Base-by-base conservation (phyloP, 2,797 vertebrate genomes). In the Botia almorhae region DNA sequence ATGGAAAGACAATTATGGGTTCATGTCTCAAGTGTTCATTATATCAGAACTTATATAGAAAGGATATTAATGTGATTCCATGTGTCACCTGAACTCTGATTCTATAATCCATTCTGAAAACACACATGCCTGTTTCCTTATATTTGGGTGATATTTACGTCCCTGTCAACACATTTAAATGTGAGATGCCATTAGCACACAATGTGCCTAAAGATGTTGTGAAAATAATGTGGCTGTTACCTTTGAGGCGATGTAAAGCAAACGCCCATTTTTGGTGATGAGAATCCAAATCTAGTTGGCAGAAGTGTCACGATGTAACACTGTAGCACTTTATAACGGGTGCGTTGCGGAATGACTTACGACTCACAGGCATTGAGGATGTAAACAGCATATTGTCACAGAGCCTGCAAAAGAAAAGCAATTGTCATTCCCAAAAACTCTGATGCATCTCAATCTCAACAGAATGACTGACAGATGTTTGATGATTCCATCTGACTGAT, bases 21-120 rank as follows among this genome's bases (percentile, higher is more conserved):
- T 16, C 11, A 6, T 69, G 26, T 17, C 21, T 78, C 21, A 46
- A 64, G 60, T 7, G 61, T 74, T 67, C 61, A 61, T 75, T 48
- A 70, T 46, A 77, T 81, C 56, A 70, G 21, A 75, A 29, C 10
- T 11, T 50, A 29, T 79, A 46, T 56, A 21, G 11, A 65, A 72
- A 13, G n/a, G 7, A 64, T 65, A 46, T 65, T 65, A 55, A 14
- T 21, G 29, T 1, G 13, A 78, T 17, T 12, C 33, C 58, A 46
- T 61, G 12, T 58, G 33, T 55, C 8, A 65, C 64, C 46, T 56
- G 6, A 43, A 71, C 11, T 63, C 11, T 29, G 39, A 48, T 69
- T n/a, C 64, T 69, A n/a, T 46, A 29, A 29, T 29, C 16, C 14
- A 48, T 46, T 39, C 13, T 67, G 29, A 55, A 65, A 19, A 1